phyloP scores from a whole-genome alignment of 1,140 invertebrate species.

The Pseudomyrmex flavicornis region DNA sequence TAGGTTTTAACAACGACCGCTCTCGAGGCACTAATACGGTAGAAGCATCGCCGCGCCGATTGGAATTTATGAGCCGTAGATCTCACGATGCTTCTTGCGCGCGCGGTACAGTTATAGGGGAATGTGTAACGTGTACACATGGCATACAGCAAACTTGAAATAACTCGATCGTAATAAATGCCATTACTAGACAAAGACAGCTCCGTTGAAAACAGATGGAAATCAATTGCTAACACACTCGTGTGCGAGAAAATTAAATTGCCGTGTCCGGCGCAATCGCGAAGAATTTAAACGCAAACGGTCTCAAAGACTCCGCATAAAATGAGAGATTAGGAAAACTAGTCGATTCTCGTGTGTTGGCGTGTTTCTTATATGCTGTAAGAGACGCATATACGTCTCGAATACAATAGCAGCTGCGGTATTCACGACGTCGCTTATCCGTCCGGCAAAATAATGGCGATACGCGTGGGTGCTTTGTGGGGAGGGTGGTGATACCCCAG shows the following conservation, averaged over 20 bases:
- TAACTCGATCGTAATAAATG: conserved; percentile 39
- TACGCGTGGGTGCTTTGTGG: conserved; percentile 67
- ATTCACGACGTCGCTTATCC: conserved; percentile 52
- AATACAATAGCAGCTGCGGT: conserved; percentile 35
- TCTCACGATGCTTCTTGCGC: conserved; percentile 25
- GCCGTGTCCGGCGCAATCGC: conserved; percentile 13
- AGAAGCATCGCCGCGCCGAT: conserved; percentile 53
- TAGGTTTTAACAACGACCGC: conserved; percentile 62
- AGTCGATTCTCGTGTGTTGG: neutral
- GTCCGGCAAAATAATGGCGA: conserved; percentile 62
- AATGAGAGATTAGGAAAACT: conserved; percentile 1
- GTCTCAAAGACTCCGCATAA: conserved; percentile 6
- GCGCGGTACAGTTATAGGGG: conserved; percentile 40
- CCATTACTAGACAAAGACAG: conserved; percentile 21
- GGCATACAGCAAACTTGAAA: conserved; percentile 1
- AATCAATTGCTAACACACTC: conserved; percentile 33
- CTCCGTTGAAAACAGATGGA: neutral
- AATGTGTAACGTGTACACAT: conserved; percentile 40
- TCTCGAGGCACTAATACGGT: conserved; percentile 40
- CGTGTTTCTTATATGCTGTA: neutral
- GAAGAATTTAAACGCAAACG: conserved; percentile 19
- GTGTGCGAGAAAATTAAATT: conserved; percentile 7
- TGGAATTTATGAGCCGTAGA: conserved; percentile 66
- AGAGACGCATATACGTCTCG: neutral
- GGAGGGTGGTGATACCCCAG: conserved; percentile 64